These are phyloP conservation scores for Nomada hirtipes DNA, from an alignment of 2,888 invertebrate species.

Conservation along the genomic window DNA sequence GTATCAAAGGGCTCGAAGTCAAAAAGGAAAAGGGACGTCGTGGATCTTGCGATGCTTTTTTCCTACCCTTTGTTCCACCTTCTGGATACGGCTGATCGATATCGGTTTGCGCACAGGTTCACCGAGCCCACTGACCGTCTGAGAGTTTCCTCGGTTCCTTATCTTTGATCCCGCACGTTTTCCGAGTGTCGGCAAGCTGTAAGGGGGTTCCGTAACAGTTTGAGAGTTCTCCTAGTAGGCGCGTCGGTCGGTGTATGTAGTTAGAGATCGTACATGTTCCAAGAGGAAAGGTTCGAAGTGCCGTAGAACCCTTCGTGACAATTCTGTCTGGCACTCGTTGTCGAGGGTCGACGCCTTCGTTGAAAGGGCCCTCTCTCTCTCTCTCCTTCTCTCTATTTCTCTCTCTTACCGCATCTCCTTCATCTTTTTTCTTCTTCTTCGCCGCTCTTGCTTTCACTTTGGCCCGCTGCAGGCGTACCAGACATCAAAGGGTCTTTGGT, in stretches of 20 bases:
- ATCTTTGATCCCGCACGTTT: slow-evolving; percentile 64
- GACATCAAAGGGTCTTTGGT: slow-evolving; percentile 79
- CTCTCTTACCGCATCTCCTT: slow-evolving; percentile 41
- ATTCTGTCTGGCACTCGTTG: slow-evolving; percentile 80
- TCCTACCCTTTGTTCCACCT: slow-evolving; percentile 27
- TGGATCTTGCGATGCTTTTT: slow-evolving; percentile 17
- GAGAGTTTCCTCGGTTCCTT: slow-evolving; percentile 54
- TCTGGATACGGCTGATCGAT: slow-evolving; percentile 49
- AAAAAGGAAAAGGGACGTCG: slow-evolving; percentile 1
- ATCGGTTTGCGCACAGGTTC: slow-evolving; percentile 34
- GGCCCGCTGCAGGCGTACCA: slow-evolving; percentile 65
- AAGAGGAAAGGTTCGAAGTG: slow-evolving; percentile 68
- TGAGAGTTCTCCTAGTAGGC: slow-evolving; percentile 40
- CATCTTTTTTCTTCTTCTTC: slow-evolving; percentile 45
- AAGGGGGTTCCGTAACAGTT: slow-evolving; percentile 45
- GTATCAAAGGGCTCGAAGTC: slow-evolving; percentile 24
- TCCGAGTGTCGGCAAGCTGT: slow-evolving; percentile 46
- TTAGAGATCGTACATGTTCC: slow-evolving; percentile 53
- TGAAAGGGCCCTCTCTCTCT: slow-evolving; percentile 74
- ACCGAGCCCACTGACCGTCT: slow-evolving; percentile 27
- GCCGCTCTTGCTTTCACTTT: slow-evolving; percentile 61
- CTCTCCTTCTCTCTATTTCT: slow-evolving; percentile 32
- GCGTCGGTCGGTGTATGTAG: slow-evolving; percentile 37
- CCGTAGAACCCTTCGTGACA: slow-evolving; percentile 76
- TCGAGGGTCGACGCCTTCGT: slow-evolving; percentile 80